Evolutionary conservation across 2,113 vertebrate species (phyloP).

Genomic region (Pholis gunnellus): DNA sequence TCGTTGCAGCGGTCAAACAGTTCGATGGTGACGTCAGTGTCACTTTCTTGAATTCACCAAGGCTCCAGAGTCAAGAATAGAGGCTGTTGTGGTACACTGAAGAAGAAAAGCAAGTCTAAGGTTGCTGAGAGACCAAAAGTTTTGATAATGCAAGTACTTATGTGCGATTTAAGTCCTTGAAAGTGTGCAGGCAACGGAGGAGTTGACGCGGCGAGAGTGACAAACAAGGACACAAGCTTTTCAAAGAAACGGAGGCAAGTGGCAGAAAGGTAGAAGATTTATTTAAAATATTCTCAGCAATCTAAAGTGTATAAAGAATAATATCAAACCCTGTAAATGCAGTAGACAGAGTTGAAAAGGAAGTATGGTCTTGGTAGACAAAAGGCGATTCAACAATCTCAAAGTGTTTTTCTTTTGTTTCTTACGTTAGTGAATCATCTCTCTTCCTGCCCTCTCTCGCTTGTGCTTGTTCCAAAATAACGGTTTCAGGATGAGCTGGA

Average conservation of each 20-base stretch:
- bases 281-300: background rate
- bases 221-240: background rate
- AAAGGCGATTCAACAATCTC: background rate
- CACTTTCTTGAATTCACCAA: background rate
- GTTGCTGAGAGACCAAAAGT: background rate
- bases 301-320: background rate
- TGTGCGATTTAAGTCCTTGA: background rate
- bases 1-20: background rate
- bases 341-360: background rate
- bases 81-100: background rate
- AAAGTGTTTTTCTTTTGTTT: conserved; percentile 27
- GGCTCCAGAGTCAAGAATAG: background rate
- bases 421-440: background rate
- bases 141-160: background rate
- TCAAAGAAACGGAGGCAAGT: background rate
- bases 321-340: background rate
- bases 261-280: background rate
- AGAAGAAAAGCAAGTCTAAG: background rate
- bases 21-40: background rate
- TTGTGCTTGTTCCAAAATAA: conserved; percentile 48
- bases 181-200: background rate
- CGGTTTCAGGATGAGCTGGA: conserved; percentile 41
- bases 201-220: background rate
- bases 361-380: background rate
- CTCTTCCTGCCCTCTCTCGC: background rate